Evolutionary conservation across 2,113 vertebrate genomes (phyloP).

Genomic region (Xenopus laevis): DNA sequence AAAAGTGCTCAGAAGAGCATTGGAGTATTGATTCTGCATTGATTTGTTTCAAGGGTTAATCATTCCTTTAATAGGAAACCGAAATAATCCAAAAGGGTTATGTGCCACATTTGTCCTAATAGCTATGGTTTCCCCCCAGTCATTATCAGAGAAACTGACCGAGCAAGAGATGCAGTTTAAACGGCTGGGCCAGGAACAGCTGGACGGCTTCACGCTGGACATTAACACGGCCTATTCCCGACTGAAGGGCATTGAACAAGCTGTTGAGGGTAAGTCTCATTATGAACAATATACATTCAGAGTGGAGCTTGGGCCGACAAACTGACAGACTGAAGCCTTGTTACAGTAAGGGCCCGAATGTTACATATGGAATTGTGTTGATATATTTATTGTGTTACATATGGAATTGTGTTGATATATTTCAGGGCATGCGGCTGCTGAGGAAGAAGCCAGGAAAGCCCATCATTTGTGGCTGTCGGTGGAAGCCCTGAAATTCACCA

Average conservation of each 20-base stretch:
- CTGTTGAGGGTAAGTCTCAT: constrained; percentile 85
- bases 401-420: background rate
- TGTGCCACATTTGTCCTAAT: too few species aligned
- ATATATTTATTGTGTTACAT: too few species aligned
- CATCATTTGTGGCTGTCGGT: constrained; percentile 95
- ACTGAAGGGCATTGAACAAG: constrained; percentile 90
- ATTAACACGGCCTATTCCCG: constrained; percentile 89
- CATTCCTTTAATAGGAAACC: too few species aligned
- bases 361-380: too few species aligned
- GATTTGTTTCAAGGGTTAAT: too few species aligned
- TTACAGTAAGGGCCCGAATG: too few species aligned
- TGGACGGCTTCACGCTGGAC: constrained; percentile 91
- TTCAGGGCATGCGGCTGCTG: constrained; percentile 82
- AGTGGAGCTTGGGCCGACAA: too few species aligned
- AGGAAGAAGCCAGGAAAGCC: constrained; percentile 85
- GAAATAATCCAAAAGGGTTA: background rate
- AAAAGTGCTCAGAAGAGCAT: too few species aligned
- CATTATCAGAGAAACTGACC: constrained; percentile 74
- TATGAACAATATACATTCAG: too few species aligned
- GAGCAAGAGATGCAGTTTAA: constrained; percentile 84
- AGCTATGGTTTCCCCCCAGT: constrained; percentile 56
- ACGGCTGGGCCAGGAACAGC: constrained; percentile 87
- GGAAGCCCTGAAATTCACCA: constrained; percentile 78
- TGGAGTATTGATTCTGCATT: too few species aligned
- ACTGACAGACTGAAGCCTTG: too few species aligned